Percentiles rank a stretch among this genome's conserved stretches.
These are phyloP conservation scores for Orientallactaga sibirica DNA, from an alignment of 2,797 vertebrate genomes.

Conservation along the genomic window DNA sequence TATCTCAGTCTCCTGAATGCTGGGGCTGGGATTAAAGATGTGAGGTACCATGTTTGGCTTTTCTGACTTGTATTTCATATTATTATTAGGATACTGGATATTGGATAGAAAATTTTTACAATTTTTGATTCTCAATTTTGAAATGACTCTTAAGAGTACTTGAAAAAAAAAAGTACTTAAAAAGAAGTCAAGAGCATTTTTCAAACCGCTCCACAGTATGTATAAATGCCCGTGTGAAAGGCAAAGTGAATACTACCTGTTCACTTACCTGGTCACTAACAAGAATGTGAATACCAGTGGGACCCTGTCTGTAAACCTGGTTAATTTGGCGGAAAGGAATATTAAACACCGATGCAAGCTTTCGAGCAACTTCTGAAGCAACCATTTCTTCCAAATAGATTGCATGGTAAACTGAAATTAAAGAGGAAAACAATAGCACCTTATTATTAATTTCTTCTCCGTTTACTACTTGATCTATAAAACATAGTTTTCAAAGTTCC, in stretches of 20 bases:
- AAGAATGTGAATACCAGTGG: conserved; percentile 96
- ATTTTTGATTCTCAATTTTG: neutral
- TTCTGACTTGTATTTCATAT: neutral
- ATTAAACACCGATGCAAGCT: conserved; percentile 94
- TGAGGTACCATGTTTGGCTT: no score
- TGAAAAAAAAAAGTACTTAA: neutral
- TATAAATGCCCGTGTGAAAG: neutral
- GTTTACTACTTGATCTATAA: neutral
- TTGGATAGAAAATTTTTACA: conserved; percentile 1
- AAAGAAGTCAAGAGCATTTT: neutral
- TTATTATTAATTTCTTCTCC: conserved; percentile 50
- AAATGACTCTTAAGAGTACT: conserved; percentile 14
- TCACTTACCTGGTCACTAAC: conserved; percentile 94
- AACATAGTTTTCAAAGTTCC: conserved; percentile 50
- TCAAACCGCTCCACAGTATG: neutral
- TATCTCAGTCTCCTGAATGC: no score
- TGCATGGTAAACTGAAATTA: conserved; percentile 93
- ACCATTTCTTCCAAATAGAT: conserved; percentile 97
- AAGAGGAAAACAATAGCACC: neutral
- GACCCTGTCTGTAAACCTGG: conserved; percentile 96
- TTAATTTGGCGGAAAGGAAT: conserved; percentile 94
- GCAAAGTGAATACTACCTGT: neutral
- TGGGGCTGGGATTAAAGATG: no score
- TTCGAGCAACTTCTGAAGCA: conserved; percentile 94
- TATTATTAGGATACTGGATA: neutral